Conservation (phyloP, 30 jellyfish, hydroid and myxozoan genomes). For the Turritopsis dohrnii region DNA sequence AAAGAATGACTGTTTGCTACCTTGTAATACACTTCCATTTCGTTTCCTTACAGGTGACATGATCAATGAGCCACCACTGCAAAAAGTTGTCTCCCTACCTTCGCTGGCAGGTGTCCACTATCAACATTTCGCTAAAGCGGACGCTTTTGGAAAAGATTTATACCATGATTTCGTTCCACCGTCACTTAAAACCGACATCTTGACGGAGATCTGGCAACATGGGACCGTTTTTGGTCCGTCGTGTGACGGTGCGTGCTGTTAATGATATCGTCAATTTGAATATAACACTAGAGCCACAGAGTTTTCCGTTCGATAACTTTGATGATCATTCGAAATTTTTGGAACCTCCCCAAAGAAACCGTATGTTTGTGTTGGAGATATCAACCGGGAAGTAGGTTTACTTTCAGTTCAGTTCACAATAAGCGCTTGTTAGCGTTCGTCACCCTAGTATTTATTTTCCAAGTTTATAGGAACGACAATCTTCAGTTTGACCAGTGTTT, state of each 20-base stretch:
- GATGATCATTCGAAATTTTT: slow-evolving; percentile 85
- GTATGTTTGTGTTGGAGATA: slow-evolving; percentile 89
- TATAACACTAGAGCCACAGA: slow-evolving; percentile 16
- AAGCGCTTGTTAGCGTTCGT: no score
- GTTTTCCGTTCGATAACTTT: slow-evolving; percentile 14
- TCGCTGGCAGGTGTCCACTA: slow-evolving; percentile 66
- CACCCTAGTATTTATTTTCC: not conserved
- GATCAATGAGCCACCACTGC: slow-evolving; percentile 53
- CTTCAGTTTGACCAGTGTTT: not conserved
- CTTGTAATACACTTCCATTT: not conserved
- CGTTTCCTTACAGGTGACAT: slow-evolving; percentile 32
- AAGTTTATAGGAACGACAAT: not conserved
- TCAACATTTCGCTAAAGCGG: slow-evolving; percentile 66
- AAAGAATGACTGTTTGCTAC: no score
- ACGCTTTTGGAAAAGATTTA: slow-evolving; percentile 59
- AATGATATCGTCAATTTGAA: slow-evolving; percentile 55
- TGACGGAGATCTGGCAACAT: slow-evolving; percentile 96
- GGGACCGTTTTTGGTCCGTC: slow-evolving; percentile 70
- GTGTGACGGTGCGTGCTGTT: slow-evolving; percentile 65
- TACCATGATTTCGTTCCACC: slow-evolving; percentile 88
- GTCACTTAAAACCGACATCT: slow-evolving; percentile 41
- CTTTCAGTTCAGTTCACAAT: no score
- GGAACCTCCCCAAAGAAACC: slow-evolving; percentile 54
- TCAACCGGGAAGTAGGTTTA: slow-evolving; percentile 70
- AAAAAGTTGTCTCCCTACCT: slow-evolving; percentile 37